These are phyloP conservation scores for Scarus forsteni DNA, from an alignment of 2,797 vertebrate species.

Conservation along the genomic window DNA sequence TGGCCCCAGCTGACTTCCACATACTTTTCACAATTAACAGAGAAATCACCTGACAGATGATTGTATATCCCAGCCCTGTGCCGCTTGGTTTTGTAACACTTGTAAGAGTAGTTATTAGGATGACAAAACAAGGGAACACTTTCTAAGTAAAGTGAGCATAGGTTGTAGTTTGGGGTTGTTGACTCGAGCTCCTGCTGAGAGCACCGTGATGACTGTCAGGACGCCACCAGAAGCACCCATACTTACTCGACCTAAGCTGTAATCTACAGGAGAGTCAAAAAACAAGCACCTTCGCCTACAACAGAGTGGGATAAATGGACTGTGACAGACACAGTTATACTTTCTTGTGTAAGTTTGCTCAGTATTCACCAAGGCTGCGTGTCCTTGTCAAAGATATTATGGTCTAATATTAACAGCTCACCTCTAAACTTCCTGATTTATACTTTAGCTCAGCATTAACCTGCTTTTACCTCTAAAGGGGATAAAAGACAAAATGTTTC, in stretches of 20 bases:
- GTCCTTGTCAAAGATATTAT: neutral
- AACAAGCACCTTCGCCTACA: slow-evolving; percentile 14
- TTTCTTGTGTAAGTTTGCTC: neutral
- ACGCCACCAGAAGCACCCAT: slow-evolving; percentile 21
- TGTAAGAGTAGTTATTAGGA: too few species aligned
- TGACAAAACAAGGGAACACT: too few species aligned
- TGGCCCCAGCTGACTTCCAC: too few species aligned
- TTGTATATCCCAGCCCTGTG: too few species aligned
- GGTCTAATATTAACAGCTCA: neutral
- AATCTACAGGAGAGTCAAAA: slow-evolving; percentile 31
- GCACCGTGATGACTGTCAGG: slow-evolving; percentile 42
- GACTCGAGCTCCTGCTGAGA: slow-evolving; percentile 14
- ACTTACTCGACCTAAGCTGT: slow-evolving; percentile 34
- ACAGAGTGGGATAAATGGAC: neutral
- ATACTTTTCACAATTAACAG: too few species aligned
- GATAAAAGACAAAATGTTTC: slow-evolving; percentile 1
- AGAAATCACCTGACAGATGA: too few species aligned
- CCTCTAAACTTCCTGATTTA: neutral
- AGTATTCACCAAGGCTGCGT: neutral
- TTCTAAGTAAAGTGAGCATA: neutral
- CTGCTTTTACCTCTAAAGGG: neutral
- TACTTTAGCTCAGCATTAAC: neutral
- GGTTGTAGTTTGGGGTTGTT: neutral
- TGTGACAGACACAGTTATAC: slow-evolving; percentile 4
- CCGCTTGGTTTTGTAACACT: too few species aligned